phyloP scores from a whole-genome alignment of 2,797 vertebrate species.

The Sarcoramphus papa region DNA sequence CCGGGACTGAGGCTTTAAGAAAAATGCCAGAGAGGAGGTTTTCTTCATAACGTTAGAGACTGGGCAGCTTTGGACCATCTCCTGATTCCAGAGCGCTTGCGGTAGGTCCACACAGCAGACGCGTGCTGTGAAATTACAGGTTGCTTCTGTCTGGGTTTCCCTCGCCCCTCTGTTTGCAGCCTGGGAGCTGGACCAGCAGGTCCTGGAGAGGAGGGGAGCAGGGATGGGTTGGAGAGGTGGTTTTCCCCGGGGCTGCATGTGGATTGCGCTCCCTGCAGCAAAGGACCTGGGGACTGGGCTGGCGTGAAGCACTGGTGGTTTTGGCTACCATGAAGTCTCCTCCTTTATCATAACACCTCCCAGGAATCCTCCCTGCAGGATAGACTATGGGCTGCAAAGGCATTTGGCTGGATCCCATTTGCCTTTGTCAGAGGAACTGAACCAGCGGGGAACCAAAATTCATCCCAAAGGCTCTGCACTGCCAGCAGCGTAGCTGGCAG shows the following conservation, averaged over 20 bases:
- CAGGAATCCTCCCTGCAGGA: neutral
- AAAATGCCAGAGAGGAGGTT: neutral
- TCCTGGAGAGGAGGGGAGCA: neutral
- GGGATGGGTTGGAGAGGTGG: neutral
- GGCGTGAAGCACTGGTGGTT: neutral
- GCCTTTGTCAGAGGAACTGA: neutral
- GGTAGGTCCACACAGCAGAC: neutral
- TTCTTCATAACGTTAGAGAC: neutral
- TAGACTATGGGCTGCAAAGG: neutral
- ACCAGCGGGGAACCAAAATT: neutral
- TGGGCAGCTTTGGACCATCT: neutral
- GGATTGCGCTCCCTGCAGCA: neutral
- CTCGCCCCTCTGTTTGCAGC: accelerated
- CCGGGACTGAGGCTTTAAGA: neutral
- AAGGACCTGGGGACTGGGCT: neutral
- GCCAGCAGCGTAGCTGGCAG: no score
- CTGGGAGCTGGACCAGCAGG: neutral
- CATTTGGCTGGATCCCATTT: neutral
- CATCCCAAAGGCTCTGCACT: accelerated
- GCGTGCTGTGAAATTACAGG: neutral
- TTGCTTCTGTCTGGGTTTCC: neutral
- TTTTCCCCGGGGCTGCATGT: accelerated
- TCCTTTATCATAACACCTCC: neutral
- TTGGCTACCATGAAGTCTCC: neutral
- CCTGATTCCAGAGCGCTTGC: neutral